Evolutionary conservation across 2,797 vertebrate genomes (phyloP), one percentile per base, ranked within the genome.

Genomic region (Acrossocheilus wenchowensis): DNA sequence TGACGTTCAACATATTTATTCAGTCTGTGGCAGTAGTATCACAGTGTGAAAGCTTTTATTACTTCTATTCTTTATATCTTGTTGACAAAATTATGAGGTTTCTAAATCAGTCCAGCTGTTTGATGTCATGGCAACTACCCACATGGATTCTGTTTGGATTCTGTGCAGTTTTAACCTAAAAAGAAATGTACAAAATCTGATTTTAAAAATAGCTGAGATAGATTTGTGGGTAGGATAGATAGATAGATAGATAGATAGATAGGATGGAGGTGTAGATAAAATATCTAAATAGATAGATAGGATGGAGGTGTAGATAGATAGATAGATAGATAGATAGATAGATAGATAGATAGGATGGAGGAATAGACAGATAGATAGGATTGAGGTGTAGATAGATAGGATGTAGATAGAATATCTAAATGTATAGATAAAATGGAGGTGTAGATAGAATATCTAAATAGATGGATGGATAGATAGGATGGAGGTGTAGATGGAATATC

Each of bases 71-170:
- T n/a, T 23, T 12, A 10, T 15, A 21, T 45, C 71, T 45, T 43
- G 21, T 36, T 36, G 48, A 52, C 19, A 39, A 26, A 73, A 78
- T 78, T 43, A 57, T 14, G 26, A 50, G n/a, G 21, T 45, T 77
- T 78, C 34, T 45, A 45, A 45, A 45, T 45, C 9, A 45, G 9
- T 48, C 9, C 43, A 74, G 72, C 73, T 75, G 45, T 41, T 43
- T 45, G 12, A 45, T 26, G 41, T 78, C 74, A 78, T 78, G 10
- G 52, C 48, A 78, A 78, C 19, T 57, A 54, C 75, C 30, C 50
- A 21, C 45, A 78, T n/a, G n/a, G n/a, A n/a, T n/a, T n/a, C n/a
- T n/a, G 21, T 39, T 17, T 78, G 21, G 2, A 60, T 57, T 57
- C 17, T 78, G 50, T 73, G n/a, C n/a, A 48, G 3, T n/a, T 45